Base-by-base conservation (phyloP, 2,113 vertebrate genomes). In the Aspidoscelis tigris region DNA sequence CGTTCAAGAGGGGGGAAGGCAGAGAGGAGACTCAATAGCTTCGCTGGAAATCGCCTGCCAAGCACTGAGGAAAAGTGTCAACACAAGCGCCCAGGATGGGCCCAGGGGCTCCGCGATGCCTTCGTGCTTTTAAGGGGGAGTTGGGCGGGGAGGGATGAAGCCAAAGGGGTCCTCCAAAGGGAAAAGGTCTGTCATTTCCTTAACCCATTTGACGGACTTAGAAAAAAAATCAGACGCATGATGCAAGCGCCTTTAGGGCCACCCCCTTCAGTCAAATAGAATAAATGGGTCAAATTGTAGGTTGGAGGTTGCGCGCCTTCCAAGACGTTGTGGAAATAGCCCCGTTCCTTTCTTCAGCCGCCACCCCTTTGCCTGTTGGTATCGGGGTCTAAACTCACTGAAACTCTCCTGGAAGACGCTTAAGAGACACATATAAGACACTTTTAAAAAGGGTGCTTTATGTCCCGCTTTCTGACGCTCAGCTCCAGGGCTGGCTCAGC, bases 21-120 rank as follows among this genome's bases (percentile, higher is more conserved):
- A 88, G 55, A 55, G 55, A 14, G 84, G 79, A 88, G 78, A 82
- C 68, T 83, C 89, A 83, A 89, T 89, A 74, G 89, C 79, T 33
- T 33, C 33, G 47, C 47, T 50, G 47, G 47, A 50, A 50, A 6
- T 50, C 8, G 47, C 47, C 5, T 50, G 47, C 47, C 47, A 88
- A 83, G 69, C 6, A 7, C 16, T 33, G 89, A 89, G 18, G 71
- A 76, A 68, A 81, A 83, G 50, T 88, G 84, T 84, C 71, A 84
- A 86, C 55, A 33, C 83, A 89, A 2, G 21, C 66, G 83, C 88
- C 55, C 86, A 76, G 2, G 58, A 61, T 18, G 58, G 87, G 74
- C 68, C 64, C 79, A 86, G 76, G 2, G 16, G 14, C 3, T 16
- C n/a, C n/a, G 20, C 12, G 44, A 5, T 21, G 47, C n/a, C 24